Evolutionary conservation across 2,797 vertebrate species (phyloP).

Genomic region (Aselliscus stoliczkanus): DNA sequence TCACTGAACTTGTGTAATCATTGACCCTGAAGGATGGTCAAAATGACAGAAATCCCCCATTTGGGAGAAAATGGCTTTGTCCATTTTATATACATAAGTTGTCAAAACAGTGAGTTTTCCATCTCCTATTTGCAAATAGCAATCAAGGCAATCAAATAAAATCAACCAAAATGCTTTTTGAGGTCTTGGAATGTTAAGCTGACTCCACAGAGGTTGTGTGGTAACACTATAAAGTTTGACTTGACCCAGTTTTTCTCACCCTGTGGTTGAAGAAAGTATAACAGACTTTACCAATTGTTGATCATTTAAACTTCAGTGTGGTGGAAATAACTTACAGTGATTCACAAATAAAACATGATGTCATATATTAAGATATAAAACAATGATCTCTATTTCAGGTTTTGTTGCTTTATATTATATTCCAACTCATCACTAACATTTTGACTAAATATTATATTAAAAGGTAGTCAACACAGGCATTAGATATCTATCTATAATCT

Average conservation of each 20-base stretch:
- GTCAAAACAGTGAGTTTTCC: neutral
- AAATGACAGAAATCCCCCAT: constrained; percentile 13
- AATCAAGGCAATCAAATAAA: constrained; percentile 31
- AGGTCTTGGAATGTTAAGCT: constrained; percentile 28
- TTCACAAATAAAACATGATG: neutral
- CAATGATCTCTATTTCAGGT: neutral
- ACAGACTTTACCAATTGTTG: constrained; percentile 10
- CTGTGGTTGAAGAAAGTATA: neutral
- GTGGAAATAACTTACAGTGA: neutral
- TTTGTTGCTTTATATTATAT: neutral
- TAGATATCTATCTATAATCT: neutral
- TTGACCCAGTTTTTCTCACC: constrained; percentile 2
- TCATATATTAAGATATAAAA: neutral
- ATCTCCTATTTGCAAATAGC: neutral
- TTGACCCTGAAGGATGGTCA: neutral
- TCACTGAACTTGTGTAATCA: neutral
- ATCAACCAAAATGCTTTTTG: constrained; percentile 8
- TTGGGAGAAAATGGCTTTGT: constrained; percentile 34
- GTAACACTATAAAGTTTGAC: neutral
- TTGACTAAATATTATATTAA: neutral
- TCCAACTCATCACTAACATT: neutral
- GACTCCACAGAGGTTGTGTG: constrained; percentile 9
- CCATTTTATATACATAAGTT: neutral
- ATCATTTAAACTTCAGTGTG: constrained; percentile 23
- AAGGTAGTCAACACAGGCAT: neutral